phyloP scores from a whole-genome alignment of 2,113 vertebrate genomes.

The Trematocara zebra region DNA sequence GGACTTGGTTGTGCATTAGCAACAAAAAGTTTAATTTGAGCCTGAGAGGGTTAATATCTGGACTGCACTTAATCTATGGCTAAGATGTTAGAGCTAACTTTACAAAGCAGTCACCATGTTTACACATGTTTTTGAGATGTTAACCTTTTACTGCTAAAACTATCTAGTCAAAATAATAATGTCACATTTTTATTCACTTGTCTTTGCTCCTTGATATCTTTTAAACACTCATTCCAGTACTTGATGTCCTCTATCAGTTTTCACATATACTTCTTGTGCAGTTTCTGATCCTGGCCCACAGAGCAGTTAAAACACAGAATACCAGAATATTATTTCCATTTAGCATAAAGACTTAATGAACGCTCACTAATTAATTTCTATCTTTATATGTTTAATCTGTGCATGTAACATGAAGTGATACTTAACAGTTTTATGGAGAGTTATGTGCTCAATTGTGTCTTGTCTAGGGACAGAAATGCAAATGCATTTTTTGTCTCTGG shows the following conservation, averaged over 20 bases:
- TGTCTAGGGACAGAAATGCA: not conserved
- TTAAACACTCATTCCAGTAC: not conserved
- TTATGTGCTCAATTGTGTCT: not conserved
- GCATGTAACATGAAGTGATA: not conserved
- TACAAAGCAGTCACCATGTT: not conserved
- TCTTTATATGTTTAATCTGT: not conserved
- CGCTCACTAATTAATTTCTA: not conserved
- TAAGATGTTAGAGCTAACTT: not conserved
- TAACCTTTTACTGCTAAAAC: not conserved
- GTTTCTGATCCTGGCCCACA: not conserved
- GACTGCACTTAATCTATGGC: not conserved
- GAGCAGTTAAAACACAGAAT: not conserved
- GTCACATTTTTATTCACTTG: not conserved
- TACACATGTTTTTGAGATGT: not conserved
- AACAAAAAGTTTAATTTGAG: no score
- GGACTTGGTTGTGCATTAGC: no score
- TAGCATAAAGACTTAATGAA: not conserved
- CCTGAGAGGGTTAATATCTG: not conserved
- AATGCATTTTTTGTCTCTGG: not conserved
- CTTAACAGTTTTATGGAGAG: not conserved
- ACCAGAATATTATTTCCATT: not conserved
- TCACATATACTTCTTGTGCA: not conserved
- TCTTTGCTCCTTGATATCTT: not conserved
- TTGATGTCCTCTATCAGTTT: not conserved
- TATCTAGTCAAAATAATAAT: not conserved